Base-by-base conservation (phyloP, 2,113 vertebrate genomes). In the Xerus inauris region DNA sequence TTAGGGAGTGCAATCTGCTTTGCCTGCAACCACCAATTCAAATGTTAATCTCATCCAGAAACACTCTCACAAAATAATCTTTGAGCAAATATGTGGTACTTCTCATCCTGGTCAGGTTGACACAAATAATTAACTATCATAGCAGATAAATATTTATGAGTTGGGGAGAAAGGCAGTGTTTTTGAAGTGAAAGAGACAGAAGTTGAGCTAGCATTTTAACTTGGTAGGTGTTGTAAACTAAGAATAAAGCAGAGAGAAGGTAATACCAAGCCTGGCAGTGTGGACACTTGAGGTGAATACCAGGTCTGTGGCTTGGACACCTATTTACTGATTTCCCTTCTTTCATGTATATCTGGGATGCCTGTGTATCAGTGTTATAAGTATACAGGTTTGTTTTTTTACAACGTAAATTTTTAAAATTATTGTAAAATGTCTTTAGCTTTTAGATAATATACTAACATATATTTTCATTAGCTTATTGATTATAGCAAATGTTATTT, bases 401-500 rank as follows among this genome's bases (percentile, higher is more conserved):
- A 64, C 16, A 85, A 6, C 86, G 8, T 89, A 83, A 76, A 62
- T 91, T 89, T 97, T 95, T 87, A 93, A 96, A 96, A 82, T 95
- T 94, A 84, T 75, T 86, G 32, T 69, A 94, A 94, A 96, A 97
- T 76, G 65, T 95, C 94, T 96, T 95, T 97, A 94, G 79, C 85
- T 94, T 95, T 94, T 87, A 76, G 51, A 54, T 96, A 94, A 96
- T 77, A 95, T 95, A 85, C 32, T 57, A 97, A 26, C 73, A 49
- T 86, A 0, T 95, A 47, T 86, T 95, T 97, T 95, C 59, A 96
- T 97, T 97, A 95, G 76, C 51, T 81, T 81, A 94, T 93, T 96
- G 90, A 97, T 91, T 67, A 91, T 32, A 89, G 35, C 28, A 95
- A 84, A 87, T 94, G 69, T 86, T 87, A 91, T 96, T 94, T 97